Evolutionary conservation across 2,797 vertebrate species (phyloP).

Genomic region (Spondyliosoma cantharus): DNA sequence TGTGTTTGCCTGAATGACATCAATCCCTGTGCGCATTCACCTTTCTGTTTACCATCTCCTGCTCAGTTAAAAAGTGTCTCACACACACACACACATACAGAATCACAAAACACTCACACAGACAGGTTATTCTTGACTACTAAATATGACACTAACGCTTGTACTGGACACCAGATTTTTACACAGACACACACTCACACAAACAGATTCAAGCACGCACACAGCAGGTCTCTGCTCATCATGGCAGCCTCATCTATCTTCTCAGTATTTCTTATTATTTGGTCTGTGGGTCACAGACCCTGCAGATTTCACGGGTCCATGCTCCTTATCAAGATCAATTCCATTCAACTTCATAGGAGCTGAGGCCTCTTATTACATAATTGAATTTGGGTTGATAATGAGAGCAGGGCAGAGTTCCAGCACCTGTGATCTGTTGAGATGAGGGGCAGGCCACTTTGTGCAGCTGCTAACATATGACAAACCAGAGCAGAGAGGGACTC

Average conservation of each 20-base stretch:
- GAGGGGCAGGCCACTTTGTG: slow-evolving; percentile 49
- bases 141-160: slow-evolving; percentile 33
- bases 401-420: slow-evolving; percentile 63
- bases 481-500: slow-evolving; percentile 40
- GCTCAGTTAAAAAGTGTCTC: slow-evolving; percentile 22
- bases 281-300: slow-evolving; percentile 74
- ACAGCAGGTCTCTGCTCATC: slow-evolving; percentile 44
- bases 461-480: slow-evolving; percentile 56
- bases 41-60: slow-evolving; percentile 31
- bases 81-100: slow-evolving; percentile 5
- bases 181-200: slow-evolving; percentile 13
- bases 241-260: slow-evolving; percentile 73
- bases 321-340: slow-evolving; percentile 81
- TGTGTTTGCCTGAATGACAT: slow-evolving; percentile 35
- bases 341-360: slow-evolving; percentile 71
- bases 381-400: slow-evolving; percentile 79
- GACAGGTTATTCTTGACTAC: slow-evolving; percentile 21
- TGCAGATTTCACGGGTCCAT: slow-evolving; percentile 77
- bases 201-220: slow-evolving; percentile 15
- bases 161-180: slow-evolving; percentile 5
- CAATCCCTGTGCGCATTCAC: slow-evolving; percentile 31
- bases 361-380: slow-evolving; percentile 75
- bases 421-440: slow-evolving; percentile 68
- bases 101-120: background rate
- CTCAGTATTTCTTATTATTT: slow-evolving; percentile 76